Evolutionary conservation across 2,797 vertebrate genomes (phyloP), one percentile per base, ranked within the genome.

Genomic region (Numenius phaeopus): DNA sequence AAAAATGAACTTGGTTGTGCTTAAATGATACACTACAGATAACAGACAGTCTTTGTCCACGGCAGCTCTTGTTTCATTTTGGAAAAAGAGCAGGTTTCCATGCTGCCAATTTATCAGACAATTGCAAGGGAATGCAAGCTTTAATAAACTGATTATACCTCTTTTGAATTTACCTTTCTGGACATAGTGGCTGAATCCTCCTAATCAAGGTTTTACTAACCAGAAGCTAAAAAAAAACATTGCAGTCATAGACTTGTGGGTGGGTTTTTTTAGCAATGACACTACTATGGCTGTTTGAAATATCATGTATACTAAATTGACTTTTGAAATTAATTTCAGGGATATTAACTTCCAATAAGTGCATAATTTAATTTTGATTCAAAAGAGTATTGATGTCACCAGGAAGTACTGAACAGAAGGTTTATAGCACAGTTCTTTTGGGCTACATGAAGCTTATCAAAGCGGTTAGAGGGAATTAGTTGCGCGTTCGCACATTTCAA

Each of bases 301-400:
- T 91, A 73, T 50, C 64, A 52, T 55, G 79, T 94, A 81, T 81
- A 70, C 42, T 70, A 94, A 97, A 96, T 89, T 93, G 76, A 81
- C 79, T 96, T 97, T 92, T 87, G 78, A 89, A 96, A 96, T 83
- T 46, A 86, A 98, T 97, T 97, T 97, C 79, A 95, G 89, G 95
- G 87, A 89, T 96, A 93, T 97, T 97, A 97, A 77, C 34, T 94
- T 89, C 37, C 80, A 75, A 40, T 85, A 91, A 95, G 54, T 59
- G 46, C 27, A 46, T 94, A 89, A 96, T 90, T 97, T 95, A 95
- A 91, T 96, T 96, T 91, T 95, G 13, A 86, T 80, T 94, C 62
- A 89, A 76, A 76, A 83, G 66, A 83, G 44, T 40, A 71, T 72
- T 87, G 61, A 57, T 87, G 49, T 87, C 52, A 75, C 55, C 23